phyloP scores from a whole-genome alignment of 2,113 vertebrate genomes.

The Stictonetta naevosa region DNA sequence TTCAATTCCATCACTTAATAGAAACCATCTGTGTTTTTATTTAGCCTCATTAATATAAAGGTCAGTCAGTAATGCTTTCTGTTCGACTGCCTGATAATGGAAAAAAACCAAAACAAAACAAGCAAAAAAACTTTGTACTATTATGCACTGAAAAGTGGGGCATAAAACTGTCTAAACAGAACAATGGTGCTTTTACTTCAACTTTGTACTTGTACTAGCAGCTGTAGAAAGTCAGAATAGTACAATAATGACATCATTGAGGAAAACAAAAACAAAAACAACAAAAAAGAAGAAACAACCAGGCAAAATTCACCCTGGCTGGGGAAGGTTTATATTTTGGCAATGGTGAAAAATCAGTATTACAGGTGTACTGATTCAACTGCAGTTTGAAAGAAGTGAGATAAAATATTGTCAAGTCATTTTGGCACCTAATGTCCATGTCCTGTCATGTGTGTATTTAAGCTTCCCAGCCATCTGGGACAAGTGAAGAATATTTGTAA shows the following conservation, averaged over 20 bases:
- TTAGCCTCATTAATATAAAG: conserved; percentile 60
- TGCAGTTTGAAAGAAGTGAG: background rate
- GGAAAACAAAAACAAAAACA: background rate
- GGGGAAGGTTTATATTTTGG: background rate
- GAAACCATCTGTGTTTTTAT: conserved; percentile 70
- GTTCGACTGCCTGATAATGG: background rate
- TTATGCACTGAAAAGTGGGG: background rate
- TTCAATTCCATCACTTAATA: conserved; percentile 55
- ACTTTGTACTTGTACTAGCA: background rate
- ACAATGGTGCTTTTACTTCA: background rate
- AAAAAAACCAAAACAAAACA: background rate
- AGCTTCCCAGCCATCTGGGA: background rate
- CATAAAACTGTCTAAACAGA: background rate
- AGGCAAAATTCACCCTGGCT: background rate
- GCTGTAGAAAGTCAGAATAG: background rate
- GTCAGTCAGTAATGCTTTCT: conserved; percentile 15
- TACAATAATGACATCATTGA: background rate
- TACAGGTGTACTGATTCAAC: background rate
- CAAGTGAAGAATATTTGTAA: background rate
- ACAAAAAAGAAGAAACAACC: accelerated
- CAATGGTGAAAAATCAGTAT: background rate
- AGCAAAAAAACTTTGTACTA: background rate
- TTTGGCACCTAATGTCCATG: background rate
- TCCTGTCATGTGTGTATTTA: background rate
- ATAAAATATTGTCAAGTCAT: background rate